Percentiles rank a stretch among this genome's conserved stretches.
Conservation (phyloP, 2,888 invertebrate species). For the Griposia aprilina region DNA sequence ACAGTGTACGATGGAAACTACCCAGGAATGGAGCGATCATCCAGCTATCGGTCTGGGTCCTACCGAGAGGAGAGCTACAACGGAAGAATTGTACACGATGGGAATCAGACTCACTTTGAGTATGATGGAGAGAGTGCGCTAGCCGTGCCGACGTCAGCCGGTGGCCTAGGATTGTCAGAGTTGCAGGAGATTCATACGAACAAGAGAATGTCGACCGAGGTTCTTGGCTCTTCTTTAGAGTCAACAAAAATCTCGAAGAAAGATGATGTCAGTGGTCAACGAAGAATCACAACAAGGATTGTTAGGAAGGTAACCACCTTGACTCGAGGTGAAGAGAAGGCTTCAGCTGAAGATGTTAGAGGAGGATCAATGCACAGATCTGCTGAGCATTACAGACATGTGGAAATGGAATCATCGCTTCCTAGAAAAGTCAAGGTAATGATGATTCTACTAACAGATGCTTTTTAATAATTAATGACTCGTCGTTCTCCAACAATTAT, state of each 20-base stretch:
- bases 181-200: slow-evolving; percentile 95
- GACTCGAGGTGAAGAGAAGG: slow-evolving; percentile 96
- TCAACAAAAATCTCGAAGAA: slow-evolving; percentile 95
- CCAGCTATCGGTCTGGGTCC: slow-evolving; percentile 84
- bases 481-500: slow-evolving; percentile 12
- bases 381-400: slow-evolving; percentile 90
- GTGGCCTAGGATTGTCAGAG: slow-evolving; percentile 87
- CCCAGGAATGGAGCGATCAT: slow-evolving; percentile 85
- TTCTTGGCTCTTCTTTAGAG: slow-evolving; percentile 95
- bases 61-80: slow-evolving; percentile 86
- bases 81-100: slow-evolving; percentile 87
- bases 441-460: slow-evolving; percentile 19
- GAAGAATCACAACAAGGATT: slow-evolving; percentile 96
- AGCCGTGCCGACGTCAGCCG: slow-evolving; percentile 85
- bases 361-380: slow-evolving; percentile 91
- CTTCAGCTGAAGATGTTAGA: slow-evolving; percentile 92
- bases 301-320: slow-evolving; percentile 97
- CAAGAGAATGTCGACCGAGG: slow-evolving; percentile 95
- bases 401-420: slow-evolving; percentile 90
- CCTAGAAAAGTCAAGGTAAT: slow-evolving; percentile 95
- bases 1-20: slow-evolving; percentile 89
- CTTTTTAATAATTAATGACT: slow-evolving; percentile 27
- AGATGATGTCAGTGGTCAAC: slow-evolving; percentile 93
- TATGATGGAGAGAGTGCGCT: slow-evolving; percentile 86
- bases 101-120: slow-evolving; percentile 89